Evolutionary conservation across 1,140 invertebrate genomes (phyloP), one percentile per base, ranked within the genome.

Genomic region (Danaus melanippus): DNA sequence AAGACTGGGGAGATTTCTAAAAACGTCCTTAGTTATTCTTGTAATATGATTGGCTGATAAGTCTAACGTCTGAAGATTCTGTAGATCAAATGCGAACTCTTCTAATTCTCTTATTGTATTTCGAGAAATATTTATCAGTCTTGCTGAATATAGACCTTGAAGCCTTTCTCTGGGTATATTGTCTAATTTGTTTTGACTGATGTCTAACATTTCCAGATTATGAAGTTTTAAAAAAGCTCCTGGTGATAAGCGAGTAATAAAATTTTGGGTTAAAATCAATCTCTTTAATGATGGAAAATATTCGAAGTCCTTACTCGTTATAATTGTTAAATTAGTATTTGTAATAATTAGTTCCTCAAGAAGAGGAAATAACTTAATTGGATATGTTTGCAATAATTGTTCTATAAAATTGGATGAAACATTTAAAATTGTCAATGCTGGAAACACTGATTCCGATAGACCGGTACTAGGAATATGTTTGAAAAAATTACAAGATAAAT

Each of bases 241-340:
- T 0, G 95, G 95, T 0, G 95, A 96, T 50, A 97, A 90, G 58
- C 93, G 89, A 5, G 90, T 90, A 21, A 97, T 94, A 59, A 90
- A 88, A 76, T 97, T 97, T 60, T 91, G 87, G 1, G 89, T 87
- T 42, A 97, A 77, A 61, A 91, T 92, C 11, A 97, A 87, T 66
- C 92, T 92, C 64, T 93, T 89, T 9, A 97, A 84, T 0, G 91
- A 90, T 3, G 94, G 92, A 67, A 96, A 96, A n/a, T 93, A 91
- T 69, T 95, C 92, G 70, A 97, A 96, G 67, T 97, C 96, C 69
- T 93, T 93, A 45, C 94, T 95, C 0, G 95, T 95, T 5, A 97
- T 89, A 49, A 96, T 92, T 1, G 91, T 94, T 10, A 97, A 85
- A 76, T 97, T 97, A 0, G 95, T 96, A 12, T 90, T 89, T 46